Evolutionary conservation across 2,113 vertebrate species (phyloP).

Genomic region (Thomomys bottae): DNA sequence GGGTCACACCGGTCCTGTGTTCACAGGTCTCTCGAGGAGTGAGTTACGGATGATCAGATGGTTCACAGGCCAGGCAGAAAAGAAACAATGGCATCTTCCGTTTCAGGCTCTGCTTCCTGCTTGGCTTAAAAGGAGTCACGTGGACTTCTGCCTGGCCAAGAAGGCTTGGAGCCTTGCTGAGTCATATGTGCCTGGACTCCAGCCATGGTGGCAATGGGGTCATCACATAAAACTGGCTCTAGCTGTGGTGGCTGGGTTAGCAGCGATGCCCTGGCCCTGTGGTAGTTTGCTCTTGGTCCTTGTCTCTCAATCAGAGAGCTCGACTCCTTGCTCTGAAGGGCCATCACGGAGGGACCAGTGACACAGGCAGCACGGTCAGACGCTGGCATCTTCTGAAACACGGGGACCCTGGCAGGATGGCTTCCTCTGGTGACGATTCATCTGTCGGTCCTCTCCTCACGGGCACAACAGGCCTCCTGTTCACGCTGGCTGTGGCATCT

Average conservation of each 20-base stretch:
- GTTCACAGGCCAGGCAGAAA: neutral
- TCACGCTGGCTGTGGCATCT: neutral
- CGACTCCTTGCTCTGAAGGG: slow-evolving; percentile 54
- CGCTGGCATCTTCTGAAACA: slow-evolving; percentile 71
- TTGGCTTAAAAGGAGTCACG: slow-evolving; percentile 11
- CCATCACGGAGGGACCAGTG: slow-evolving; percentile 27
- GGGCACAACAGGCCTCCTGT: neutral
- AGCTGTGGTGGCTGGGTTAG: slow-evolving; percentile 47
- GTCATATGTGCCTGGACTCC: slow-evolving; percentile 58
- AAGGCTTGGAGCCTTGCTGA: slow-evolving; percentile 55
- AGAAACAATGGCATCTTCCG: accelerated
- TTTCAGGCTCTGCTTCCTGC: neutral
- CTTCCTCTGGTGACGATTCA: slow-evolving; percentile 69
- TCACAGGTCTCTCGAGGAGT: neutral
- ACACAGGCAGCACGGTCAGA: slow-evolving; percentile 52
- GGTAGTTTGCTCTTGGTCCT: slow-evolving; percentile 64
- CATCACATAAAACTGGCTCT: slow-evolving; percentile 68
- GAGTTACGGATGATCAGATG: neutral
- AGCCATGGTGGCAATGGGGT: slow-evolving; percentile 58
- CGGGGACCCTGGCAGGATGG: slow-evolving; percentile 66
- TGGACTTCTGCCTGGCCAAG: neutral
- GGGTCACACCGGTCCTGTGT: neutral
- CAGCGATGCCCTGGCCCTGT: slow-evolving; percentile 66
- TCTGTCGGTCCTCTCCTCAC: neutral
- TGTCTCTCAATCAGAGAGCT: slow-evolving; percentile 58